Evolutionary conservation across 2,113 vertebrate genomes (phyloP).

Genomic region (Charina bottae): DNA sequence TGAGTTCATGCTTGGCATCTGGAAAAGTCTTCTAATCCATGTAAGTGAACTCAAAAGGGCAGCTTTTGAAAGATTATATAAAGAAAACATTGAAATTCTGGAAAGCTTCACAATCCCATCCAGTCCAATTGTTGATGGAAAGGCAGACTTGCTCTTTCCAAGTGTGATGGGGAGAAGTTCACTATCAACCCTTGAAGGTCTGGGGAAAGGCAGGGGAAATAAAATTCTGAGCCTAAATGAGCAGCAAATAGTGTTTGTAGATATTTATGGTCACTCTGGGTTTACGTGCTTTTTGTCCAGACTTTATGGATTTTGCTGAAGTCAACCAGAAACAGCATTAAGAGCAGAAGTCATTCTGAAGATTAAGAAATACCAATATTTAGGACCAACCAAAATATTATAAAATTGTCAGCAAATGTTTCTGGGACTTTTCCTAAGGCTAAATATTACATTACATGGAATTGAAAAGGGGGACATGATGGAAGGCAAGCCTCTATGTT

Average conservation of each 20-base stretch:
- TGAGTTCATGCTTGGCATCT: not conserved
- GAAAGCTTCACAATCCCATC: not conserved
- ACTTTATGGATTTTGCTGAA: not conserved
- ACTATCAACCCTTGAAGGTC: not conserved
- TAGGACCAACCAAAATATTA: not conserved
- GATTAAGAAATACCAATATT: not conserved
- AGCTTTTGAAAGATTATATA: not conserved
- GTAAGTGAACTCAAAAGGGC: not conserved
- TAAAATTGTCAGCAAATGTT: not conserved
- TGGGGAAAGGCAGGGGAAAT: too few species aligned
- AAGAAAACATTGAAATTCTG: slow-evolving; percentile 2
- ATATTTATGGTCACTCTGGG: not conserved
- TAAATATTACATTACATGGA: not conserved
- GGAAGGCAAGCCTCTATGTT: not conserved
- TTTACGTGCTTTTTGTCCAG: not conserved
- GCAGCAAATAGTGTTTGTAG: not conserved
- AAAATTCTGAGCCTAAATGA: not conserved
- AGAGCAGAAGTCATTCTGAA: not conserved
- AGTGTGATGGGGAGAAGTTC: not conserved
- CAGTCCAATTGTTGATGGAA: not conserved
- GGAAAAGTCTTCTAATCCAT: not conserved
- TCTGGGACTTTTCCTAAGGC: not conserved
- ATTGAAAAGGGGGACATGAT: not conserved
- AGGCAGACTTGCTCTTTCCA: not conserved
- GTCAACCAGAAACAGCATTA: not conserved